phyloP scores from a whole-genome alignment of 2,888 invertebrate species.

The Plagodis dolabraria region DNA sequence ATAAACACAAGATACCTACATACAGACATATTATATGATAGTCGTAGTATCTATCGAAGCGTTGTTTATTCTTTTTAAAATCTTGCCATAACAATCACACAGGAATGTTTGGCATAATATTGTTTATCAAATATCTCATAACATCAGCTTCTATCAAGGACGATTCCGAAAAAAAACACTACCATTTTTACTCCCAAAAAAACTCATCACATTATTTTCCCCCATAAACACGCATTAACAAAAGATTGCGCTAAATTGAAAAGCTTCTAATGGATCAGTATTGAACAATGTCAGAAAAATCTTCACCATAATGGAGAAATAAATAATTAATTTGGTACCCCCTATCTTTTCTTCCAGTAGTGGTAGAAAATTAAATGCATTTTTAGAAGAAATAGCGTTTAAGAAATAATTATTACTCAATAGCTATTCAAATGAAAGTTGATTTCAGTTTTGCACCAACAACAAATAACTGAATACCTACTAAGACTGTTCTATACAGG shows the following conservation, averaged over 20 bases:
- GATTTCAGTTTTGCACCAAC: no score
- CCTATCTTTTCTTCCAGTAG: constrained; percentile 28
- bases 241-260: constrained; percentile 52
- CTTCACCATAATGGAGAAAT: constrained; percentile 47
- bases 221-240: constrained; percentile 43
- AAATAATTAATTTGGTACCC: constrained; percentile 54
- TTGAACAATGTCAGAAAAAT: constrained; percentile 53
- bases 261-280: constrained; percentile 56
- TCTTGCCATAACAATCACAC: no score
- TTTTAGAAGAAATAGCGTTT: background rate
- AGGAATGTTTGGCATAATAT: no score
- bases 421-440: no score
- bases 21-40: no score
- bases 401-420: no score
- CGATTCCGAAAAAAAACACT: constrained; percentile 13
- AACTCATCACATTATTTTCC: constrained; percentile 39
- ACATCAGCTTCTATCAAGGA: background rate
- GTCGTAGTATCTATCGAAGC: no score
- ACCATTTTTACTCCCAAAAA: constrained; percentile 7
- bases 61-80: no score
- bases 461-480: no score
- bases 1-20: no score
- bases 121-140: no score
- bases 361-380: constrained; percentile 3
- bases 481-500: no score